Base-by-base conservation (phyloP, 2,113 vertebrate genomes). In the Macquaria australasica region DNA sequence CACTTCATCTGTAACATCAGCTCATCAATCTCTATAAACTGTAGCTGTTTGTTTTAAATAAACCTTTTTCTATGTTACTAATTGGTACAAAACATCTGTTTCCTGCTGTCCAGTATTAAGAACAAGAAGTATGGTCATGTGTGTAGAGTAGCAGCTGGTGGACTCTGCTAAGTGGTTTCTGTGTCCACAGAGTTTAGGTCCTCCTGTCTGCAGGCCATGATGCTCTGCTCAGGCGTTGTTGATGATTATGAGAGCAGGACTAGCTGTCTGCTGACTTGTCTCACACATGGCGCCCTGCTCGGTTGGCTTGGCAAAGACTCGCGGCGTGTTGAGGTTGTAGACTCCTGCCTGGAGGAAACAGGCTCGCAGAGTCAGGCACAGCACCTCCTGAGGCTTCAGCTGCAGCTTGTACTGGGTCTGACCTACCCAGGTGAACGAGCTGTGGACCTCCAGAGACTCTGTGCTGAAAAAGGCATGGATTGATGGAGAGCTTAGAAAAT, bases 231-330 rank as follows among this genome's bases (percentile, higher is more conserved):
- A 98, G 89, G 96, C 85, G 25, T 93, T 95, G 89, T 95, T 97
- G 87, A 99, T 98, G 89, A 99, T 96, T 28, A 99, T 99, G 78
- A 99, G 96, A 58, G 98, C 98, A 62, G 98, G 98, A 94, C 97
- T 97, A 10, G 97, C 96, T 51, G 93, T 97, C 95, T 98, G 98
- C 93, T 98, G 98, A 95, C 96, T 98, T 0, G 97, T 97, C 95
- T 98, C 98, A 84, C 96, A 96, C 88, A 96, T 92, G 31, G 95
- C 93, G 31, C 92, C 96, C 91, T 97, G 97, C 89, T 98, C 95
- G 1, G 89, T 94, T 8, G 97, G 96, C 93, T 96, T 98, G 86
- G 98, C 98, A 81, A 98, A 97, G 56, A 99, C 96, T 28, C 97
- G 94, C 1, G 97, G 97, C 3, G 97, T 99, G 90, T 97, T 98